A percentile compares a stretch with the other conserved stretches of the same genome.
Evolutionary conservation across 1,140 invertebrate genomes (phyloP).

Genomic region (Drosophila triauraria): DNA sequence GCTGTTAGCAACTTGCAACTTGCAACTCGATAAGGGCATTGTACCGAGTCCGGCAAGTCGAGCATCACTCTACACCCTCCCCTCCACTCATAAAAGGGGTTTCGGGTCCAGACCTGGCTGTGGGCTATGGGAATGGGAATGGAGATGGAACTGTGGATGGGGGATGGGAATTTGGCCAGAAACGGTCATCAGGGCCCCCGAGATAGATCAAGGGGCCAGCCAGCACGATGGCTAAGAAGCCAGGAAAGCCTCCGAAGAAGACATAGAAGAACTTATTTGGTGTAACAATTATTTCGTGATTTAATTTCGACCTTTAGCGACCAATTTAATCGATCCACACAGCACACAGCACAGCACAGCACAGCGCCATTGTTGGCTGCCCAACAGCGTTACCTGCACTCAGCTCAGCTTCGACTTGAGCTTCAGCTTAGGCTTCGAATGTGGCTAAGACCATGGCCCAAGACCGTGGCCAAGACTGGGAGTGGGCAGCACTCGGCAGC

Average conservation of each 20-base stretch:
- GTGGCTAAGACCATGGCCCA: constrained; percentile 18
- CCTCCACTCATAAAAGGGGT: constrained; percentile 16
- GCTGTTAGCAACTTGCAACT: constrained; percentile 33
- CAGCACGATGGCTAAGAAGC: constrained; percentile 31
- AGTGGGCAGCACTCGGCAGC: constrained; percentile 14
- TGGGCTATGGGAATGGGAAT: not conserved
- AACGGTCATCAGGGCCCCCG: constrained; percentile 56
- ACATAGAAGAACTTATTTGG: constrained; percentile 77
- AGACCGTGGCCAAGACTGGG: constrained; percentile 18
- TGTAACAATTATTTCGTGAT: constrained; percentile 84
- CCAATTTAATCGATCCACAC: constrained; percentile 80
- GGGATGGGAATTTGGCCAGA: constrained; percentile 27
- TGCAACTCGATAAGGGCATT: constrained; percentile 56
- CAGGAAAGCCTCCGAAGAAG: constrained; percentile 21
- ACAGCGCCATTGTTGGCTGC: constrained; percentile 68
- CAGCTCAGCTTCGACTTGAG: constrained; percentile 1
- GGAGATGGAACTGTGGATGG: not conserved
- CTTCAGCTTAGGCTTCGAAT: not conserved
- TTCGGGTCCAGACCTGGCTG: constrained; percentile 25
- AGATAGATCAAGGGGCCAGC: constrained; percentile 58
- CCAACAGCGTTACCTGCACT: constrained; percentile 41
- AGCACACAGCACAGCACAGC: no score
- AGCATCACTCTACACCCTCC: constrained; percentile 13
- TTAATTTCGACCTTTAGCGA: constrained; percentile 84
- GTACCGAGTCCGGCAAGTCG: constrained; percentile 33